These are phyloP conservation scores for Oceanodroma tethys DNA, from an alignment of 2,113 vertebrate species.

Conservation along the genomic window DNA sequence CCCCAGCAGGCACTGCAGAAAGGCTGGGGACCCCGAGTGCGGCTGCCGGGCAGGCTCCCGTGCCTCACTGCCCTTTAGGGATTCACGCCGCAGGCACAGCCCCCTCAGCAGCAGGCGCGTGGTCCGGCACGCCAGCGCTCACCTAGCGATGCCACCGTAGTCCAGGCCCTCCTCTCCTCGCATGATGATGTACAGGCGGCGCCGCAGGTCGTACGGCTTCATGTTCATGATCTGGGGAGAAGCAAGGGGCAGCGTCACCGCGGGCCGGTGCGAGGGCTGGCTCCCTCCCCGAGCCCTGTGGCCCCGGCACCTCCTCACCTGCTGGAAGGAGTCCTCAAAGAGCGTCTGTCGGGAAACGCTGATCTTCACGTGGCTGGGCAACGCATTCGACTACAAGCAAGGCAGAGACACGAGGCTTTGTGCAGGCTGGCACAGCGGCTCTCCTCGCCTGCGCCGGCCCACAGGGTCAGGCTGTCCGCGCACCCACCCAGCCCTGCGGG, in stretches of 20 bases:
- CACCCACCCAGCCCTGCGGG: neutral
- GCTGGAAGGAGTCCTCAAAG: slow-evolving; percentile 97
- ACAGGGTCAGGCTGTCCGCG: neutral
- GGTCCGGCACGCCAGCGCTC: neutral
- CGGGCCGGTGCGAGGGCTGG: fast-evolving
- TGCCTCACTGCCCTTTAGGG: fast-evolving
- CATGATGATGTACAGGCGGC: slow-evolving; percentile 97
- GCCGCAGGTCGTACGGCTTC: slow-evolving; percentile 93
- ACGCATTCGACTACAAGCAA: slow-evolving; percentile 84
- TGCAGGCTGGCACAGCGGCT: neutral
- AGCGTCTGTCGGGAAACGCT: slow-evolving; percentile 94
- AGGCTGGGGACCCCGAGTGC: fast-evolving
- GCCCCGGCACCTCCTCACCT: slow-evolving; percentile 73
- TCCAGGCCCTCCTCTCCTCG: slow-evolving; percentile 96
- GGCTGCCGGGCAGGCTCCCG: fast-evolving
- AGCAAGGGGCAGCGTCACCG: neutral
- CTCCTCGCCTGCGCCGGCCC: neutral
- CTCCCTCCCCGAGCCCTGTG: fast-evolving
- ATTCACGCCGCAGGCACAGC: fast-evolving
- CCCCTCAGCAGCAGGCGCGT: fast-evolving
- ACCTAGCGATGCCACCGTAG: slow-evolving; percentile 95
- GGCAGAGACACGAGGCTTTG: neutral
- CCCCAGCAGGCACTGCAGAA: neutral
- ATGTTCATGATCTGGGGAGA: slow-evolving; percentile 93
- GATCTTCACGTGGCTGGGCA: slow-evolving; percentile 98